Conservation (phyloP, 2,113 vertebrate genomes). For the Gnathonemus longibarbis region DNA sequence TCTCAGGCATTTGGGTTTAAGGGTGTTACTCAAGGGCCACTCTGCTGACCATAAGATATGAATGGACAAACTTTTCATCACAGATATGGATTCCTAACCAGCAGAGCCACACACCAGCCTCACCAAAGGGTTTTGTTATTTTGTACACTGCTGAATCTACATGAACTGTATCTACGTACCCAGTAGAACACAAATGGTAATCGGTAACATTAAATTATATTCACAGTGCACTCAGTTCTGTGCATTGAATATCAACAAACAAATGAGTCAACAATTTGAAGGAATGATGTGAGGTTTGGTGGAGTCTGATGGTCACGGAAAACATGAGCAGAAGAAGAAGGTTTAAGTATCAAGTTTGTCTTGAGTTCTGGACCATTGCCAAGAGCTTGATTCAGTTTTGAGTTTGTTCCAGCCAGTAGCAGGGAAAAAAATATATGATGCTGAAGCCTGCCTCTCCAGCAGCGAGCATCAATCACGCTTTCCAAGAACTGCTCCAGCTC, state of each 20-base stretch:
- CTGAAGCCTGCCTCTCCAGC: not conserved
- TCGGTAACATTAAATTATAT: not conserved
- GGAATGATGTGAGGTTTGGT: not conserved
- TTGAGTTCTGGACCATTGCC: not conserved
- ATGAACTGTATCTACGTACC: not conserved
- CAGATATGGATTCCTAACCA: not conserved
- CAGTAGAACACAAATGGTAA: not conserved
- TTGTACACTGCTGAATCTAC: not conserved
- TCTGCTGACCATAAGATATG: not conserved
- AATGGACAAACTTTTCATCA: not conserved
- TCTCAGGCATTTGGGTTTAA: not conserved
- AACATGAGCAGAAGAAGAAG: not conserved
- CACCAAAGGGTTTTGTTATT: not conserved
- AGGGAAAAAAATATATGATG: not conserved
- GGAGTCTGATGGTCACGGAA: not conserved
- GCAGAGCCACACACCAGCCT: not conserved
- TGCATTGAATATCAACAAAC: not conserved
- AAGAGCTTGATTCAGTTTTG: not conserved
- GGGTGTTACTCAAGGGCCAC: not conserved
- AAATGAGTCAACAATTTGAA: not conserved
- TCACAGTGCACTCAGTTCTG: not conserved
- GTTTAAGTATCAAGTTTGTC: not conserved
- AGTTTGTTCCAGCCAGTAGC: not conserved
- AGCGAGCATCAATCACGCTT: conserved; percentile 17
- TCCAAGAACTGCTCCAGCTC: conserved; percentile 1